phyloP scores from a whole-genome alignment of 1,140 invertebrate genomes.

The Eumeta japonica region DNA sequence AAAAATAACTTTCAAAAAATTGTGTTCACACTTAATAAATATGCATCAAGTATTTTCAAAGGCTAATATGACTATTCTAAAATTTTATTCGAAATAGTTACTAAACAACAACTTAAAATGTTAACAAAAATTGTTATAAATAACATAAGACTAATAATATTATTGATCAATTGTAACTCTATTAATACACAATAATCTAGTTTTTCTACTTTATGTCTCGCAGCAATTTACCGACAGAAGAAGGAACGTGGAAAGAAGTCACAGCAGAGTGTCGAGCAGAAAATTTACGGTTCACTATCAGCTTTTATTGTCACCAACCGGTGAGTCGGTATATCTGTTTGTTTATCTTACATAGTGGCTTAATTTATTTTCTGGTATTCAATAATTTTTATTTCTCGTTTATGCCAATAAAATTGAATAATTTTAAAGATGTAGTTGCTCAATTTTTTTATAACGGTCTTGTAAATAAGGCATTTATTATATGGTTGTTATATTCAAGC shows the following conservation, averaged over 20 bases:
- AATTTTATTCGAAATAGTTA: too few species aligned
- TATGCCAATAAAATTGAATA: not conserved
- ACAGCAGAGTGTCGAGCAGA: slow-evolving; percentile 34
- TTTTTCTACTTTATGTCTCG: slow-evolving; percentile 8
- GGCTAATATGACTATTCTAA: too few species aligned
- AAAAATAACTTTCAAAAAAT: too few species aligned
- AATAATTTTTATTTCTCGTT: not conserved
- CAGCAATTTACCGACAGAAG: slow-evolving; percentile 19
- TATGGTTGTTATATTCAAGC: too few species aligned
- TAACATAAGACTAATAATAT: not conserved
- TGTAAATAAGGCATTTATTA: too few species aligned
- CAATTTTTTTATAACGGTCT: slow-evolving; percentile 13
- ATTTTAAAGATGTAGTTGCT: not conserved
- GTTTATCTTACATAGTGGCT: not conserved
- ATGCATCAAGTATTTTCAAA: too few species aligned
- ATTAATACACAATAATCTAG: not conserved
- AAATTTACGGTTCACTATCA: slow-evolving; percentile 28
- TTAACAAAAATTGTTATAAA: not conserved
- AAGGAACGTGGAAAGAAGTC: slow-evolving; percentile 29
- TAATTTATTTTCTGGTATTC: not conserved
- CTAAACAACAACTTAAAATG: not conserved
- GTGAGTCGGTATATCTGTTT: slow-evolving; percentile 22
- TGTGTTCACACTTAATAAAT: too few species aligned
- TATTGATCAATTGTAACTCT: not conserved
- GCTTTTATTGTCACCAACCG: slow-evolving; percentile 25